A percentile compares a stretch with the other conserved stretches of the same genome.
Conservation (phyloP, 2,113 vertebrate genomes). For the Zosterops borbonicus region DNA sequence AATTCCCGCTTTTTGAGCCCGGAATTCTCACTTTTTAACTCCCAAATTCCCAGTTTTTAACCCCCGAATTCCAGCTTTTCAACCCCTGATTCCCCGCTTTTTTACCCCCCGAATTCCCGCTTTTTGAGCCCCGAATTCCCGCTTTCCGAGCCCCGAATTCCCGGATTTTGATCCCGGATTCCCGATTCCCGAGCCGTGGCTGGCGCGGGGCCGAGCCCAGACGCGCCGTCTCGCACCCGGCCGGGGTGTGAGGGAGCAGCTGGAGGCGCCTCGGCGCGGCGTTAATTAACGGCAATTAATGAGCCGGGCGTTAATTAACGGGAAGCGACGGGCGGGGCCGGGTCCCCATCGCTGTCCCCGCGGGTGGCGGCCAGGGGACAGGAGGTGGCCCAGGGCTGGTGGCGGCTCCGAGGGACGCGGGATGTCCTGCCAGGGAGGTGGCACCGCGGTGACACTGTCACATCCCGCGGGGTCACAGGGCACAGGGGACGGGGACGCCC, state of each 20-base stretch:
- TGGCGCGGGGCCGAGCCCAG: background rate
- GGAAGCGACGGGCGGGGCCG: background rate
- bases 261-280: background rate
- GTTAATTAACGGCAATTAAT: background rate
- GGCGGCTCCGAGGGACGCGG: background rate
- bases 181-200: background rate
- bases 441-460: background rate
- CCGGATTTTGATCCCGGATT: no score
- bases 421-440: background rate
- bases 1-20: background rate
- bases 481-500: accelerated
- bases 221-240: background rate
- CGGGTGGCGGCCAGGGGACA: accelerated
- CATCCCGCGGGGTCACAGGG: background rate
- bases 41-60: background rate
- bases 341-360: background rate
- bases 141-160: no score
- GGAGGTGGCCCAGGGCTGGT: background rate
- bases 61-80: no score
- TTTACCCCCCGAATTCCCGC: no score
- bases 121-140: no score
- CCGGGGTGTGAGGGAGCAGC: background rate
- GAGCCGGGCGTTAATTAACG: background rate
- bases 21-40: no score
- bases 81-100: no score